Evolutionary conservation across 2,797 vertebrate species (phyloP).

Genomic region (Euthynnus affinis): DNA sequence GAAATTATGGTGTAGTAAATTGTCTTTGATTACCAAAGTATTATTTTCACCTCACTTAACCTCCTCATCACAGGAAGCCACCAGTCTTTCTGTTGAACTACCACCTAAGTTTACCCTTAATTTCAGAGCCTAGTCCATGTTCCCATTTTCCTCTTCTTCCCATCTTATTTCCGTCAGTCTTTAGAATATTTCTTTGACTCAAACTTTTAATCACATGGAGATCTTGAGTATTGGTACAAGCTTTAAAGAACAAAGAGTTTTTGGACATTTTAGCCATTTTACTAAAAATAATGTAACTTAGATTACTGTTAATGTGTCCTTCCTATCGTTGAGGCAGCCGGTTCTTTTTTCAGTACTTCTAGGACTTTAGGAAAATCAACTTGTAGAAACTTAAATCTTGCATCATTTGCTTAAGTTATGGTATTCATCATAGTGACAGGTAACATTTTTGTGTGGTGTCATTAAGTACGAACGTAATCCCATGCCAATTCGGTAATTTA

Average conservation of each 20-base stretch:
- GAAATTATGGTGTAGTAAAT: constrained; percentile 77
- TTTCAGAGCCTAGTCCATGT: constrained; percentile 31
- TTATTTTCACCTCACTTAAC: constrained; percentile 84
- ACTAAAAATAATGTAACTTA: neutral
- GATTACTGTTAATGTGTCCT: neutral
- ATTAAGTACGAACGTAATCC: constrained; percentile 42
- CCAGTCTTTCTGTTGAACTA: constrained; percentile 44
- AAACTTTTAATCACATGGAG: constrained; percentile 13
- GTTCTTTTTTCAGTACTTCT: no score
- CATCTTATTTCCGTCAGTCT: constrained; percentile 5
- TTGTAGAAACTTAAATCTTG: neutral
- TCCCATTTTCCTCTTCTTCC: constrained; percentile 10
- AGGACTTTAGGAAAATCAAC: neutral
- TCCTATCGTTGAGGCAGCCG: neutral
- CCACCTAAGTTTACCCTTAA: constrained; percentile 30
- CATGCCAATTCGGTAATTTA: constrained; percentile 52
- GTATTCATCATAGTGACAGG: neutral
- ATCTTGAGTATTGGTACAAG: neutral
- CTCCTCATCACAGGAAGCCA: constrained; percentile 68
- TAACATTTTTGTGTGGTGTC: neutral
- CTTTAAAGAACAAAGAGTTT: neutral
- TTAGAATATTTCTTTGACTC: constrained; percentile 22
- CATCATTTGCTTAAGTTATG: neutral
- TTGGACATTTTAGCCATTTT: neutral
- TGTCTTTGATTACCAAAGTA: constrained; percentile 81